Evolutionary conservation across 2,888 invertebrate species (phyloP).

Genomic region (Mythimna albipuncta): DNA sequence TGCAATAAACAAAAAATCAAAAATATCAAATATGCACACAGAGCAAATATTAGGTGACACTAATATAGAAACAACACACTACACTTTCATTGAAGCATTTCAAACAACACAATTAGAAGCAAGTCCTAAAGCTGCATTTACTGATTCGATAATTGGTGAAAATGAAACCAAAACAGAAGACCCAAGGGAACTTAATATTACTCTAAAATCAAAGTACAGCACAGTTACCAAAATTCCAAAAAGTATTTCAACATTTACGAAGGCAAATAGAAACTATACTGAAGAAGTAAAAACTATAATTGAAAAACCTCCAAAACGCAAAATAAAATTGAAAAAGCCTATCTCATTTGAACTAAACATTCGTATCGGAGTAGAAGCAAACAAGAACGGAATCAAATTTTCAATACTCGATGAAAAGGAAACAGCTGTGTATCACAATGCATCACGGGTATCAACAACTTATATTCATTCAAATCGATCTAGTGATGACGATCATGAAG

Average conservation of each 20-base stretch:
- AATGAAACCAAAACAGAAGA: neutral
- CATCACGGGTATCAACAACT: neutral
- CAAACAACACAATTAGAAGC: neutral
- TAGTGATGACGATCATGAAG: neutral
- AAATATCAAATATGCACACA: neutral
- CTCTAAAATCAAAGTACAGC: constrained; percentile 3
- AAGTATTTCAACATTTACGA: neutral
- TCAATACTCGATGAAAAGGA: constrained; percentile 34
- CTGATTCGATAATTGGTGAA: neutral
- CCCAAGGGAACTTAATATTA: neutral
- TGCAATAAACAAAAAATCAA: neutral
- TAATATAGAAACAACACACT: neutral
- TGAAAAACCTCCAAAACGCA: neutral
- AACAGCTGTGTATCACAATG: constrained; percentile 15
- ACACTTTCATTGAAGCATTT: neutral
- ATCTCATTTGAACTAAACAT: constrained; percentile 44
- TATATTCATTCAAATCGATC: neutral
- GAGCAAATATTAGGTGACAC: neutral
- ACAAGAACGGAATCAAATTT: constrained; percentile 47
- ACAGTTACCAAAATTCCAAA: neutral
- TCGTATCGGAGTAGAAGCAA: constrained; percentile 46
- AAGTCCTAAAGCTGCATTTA: neutral
- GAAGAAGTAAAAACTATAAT: neutral
- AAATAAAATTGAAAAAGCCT: constrained; percentile 21
- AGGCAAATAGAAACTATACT: constrained; percentile 8